Evolutionary conservation across 2,888 invertebrate species (phyloP), one percentile per base, ranked within the genome.

Genomic region (Eremobia ochroleuca): DNA sequence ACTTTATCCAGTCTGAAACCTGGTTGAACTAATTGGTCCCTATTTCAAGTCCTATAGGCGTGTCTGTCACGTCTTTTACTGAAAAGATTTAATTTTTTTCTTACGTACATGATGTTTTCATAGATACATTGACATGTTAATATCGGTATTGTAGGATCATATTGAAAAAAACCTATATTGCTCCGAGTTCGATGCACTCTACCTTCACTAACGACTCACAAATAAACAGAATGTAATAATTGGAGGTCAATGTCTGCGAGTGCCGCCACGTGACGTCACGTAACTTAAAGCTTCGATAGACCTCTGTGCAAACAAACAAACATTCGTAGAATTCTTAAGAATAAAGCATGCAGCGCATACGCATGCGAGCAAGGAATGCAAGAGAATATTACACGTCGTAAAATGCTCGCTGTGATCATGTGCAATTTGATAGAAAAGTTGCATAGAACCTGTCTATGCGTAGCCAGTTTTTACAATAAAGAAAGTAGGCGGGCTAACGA

Each of bases 181-280:
- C 13, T 9, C 28, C 2, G 49, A 78, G 82, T 77, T 86, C 84
- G 66, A 69, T 83, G 79, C 64, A 70, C 80, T 62, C 73, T 71
- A 78, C 73, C 78, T 74, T 81, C 66, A 73, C 67, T 65, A 67
- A 70, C 72, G 66, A 73, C 46, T 70, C 52, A 46, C 71, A 68
- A 81, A 87, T 73, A 73, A 58, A 85, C 68, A 79, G 72, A 77
- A 72, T 81, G 52, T 74, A 59, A 75, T 85, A 74, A 73, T 83
- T 83, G 73, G 80, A 84, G 89, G 90, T 91, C 90, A 91, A 90
- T 90, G 91, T 88, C 90, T 88, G 88, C 69, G n/a, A 68, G 28
- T 58, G 65, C 59, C 67, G 58, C 46, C 66, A 25, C n/a, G 9
- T 73, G 73, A 85, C 80, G 76, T 75, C 72, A 81, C 55, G 40